phyloP scores from a whole-genome alignment of 2,888 invertebrate genomes.

The Plemyria rubiginata region DNA sequence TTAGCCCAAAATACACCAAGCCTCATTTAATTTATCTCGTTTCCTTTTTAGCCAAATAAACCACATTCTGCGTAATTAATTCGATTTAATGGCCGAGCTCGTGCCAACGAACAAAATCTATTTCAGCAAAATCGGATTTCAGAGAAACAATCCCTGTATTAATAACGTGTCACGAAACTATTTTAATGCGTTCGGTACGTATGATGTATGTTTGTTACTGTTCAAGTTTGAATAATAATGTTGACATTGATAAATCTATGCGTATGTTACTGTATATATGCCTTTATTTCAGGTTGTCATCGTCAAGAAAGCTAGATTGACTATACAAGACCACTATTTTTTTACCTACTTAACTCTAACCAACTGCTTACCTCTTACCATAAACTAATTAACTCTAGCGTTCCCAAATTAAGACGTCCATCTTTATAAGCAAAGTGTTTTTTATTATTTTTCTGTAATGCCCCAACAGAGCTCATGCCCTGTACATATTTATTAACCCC shows the following conservation, averaged over 20 bases:
- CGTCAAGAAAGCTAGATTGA: too few species aligned
- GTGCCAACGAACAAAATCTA: slow-evolving; percentile 52
- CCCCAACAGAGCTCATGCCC: too few species aligned
- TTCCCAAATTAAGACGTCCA: too few species aligned
- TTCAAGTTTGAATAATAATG: slow-evolving; percentile 11
- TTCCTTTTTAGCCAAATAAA: slow-evolving; percentile 42
- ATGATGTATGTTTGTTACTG: slow-evolving; percentile 58
- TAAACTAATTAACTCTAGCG: too few species aligned
- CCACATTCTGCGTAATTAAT: slow-evolving; percentile 56
- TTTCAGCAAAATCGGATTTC: slow-evolving; percentile 43
- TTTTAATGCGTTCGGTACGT: slow-evolving; percentile 66
- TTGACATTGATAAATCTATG: slow-evolving; percentile 6
- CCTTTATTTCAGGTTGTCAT: background rate
- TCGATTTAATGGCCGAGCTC: slow-evolving; percentile 59
- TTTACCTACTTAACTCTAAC: too few species aligned
- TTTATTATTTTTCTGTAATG: too few species aligned
- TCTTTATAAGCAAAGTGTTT: too few species aligned
- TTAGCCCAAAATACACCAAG: slow-evolving; percentile 33
- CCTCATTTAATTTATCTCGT: slow-evolving; percentile 35
- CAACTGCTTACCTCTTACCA: too few species aligned
- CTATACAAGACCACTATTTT: too few species aligned
- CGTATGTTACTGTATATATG: background rate
- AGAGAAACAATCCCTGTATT: slow-evolving; percentile 58
- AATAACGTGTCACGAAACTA: slow-evolving; percentile 69
- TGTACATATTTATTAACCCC: too few species aligned